A percentile compares a stretch with the other conserved stretches of the same genome.
Evolutionary conservation across 2,113 vertebrate species (phyloP).

Genomic region (Bungarus multicinctus): DNA sequence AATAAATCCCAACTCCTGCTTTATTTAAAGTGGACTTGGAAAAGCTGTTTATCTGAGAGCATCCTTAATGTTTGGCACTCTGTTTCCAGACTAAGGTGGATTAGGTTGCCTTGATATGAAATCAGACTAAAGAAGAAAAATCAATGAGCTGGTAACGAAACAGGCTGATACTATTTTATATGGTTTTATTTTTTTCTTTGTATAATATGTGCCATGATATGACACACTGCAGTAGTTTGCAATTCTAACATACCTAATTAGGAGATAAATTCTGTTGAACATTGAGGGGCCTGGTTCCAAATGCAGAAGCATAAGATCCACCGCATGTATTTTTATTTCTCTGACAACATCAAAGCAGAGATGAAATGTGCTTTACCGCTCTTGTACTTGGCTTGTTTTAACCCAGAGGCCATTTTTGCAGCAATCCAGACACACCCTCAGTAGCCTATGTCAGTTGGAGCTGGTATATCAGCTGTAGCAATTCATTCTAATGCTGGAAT

Average conservation of each 20-base stretch:
- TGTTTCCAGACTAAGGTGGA: not conserved
- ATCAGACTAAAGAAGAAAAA: not conserved
- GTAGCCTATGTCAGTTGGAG: not conserved
- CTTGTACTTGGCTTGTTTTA: slow-evolving; percentile 9
- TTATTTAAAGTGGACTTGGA: not conserved
- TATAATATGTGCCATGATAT: not conserved
- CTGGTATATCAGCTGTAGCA: slow-evolving; percentile 4
- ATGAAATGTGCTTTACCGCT: not conserved
- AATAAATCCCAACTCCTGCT: not conserved
- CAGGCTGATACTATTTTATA: not conserved
- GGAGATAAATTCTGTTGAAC: not conserved
- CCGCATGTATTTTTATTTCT: not conserved
- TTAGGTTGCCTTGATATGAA: not conserved
- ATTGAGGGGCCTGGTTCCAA: not conserved
- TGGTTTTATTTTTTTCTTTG: not conserved
- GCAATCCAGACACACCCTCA: not conserved
- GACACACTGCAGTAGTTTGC: not conserved
- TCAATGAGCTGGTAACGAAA: not conserved
- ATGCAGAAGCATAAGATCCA: not conserved
- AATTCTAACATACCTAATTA: not conserved
- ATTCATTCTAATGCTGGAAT: not conserved
- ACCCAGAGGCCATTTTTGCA: not conserved
- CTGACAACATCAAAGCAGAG: not conserved
- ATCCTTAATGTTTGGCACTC: not conserved
- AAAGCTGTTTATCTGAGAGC: not conserved